phyloP scores from a whole-genome alignment of 2,113 vertebrate species.

The Tympanuchus pallidicinctus region DNA sequence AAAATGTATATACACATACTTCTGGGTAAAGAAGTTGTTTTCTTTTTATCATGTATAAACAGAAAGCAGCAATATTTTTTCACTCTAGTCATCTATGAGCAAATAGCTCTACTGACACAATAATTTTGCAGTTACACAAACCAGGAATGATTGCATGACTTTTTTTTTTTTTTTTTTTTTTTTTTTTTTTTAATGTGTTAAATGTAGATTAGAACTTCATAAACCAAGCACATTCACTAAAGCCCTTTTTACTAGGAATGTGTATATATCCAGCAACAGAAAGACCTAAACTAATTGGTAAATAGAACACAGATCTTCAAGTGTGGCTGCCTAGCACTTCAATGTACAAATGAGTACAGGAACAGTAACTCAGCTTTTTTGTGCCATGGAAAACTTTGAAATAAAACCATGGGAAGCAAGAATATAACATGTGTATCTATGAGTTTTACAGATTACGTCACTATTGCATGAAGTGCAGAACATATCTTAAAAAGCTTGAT shows the following conservation, averaged over 20 bases:
- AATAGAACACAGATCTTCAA: background rate
- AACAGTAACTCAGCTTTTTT: background rate
- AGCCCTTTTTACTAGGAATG: background rate
- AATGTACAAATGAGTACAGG: background rate
- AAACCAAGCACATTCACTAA: background rate
- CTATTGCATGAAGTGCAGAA: background rate
- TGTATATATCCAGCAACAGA: background rate
- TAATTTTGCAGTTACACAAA: constrained; percentile 45
- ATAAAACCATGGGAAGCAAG: background rate
- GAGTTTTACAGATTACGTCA: background rate
- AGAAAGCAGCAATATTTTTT: constrained; percentile 47
- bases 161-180: background rate
- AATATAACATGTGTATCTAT: background rate
- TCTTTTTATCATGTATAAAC: constrained; percentile 60
- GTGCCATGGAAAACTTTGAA: background rate
- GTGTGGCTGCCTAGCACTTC: background rate
- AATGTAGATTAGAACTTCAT: constrained; percentile 32
- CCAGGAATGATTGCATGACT: background rate
- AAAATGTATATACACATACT: background rate
- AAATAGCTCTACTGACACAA: constrained; percentile 40
- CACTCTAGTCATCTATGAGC: constrained; percentile 39
- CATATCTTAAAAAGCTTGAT: background rate
- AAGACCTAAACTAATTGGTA: background rate
- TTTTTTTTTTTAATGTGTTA: background rate
- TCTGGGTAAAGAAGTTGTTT: constrained; percentile 39